Base-by-base conservation (phyloP, 2,888 invertebrate genomes). In the Digitonthophagus gazella region DNA sequence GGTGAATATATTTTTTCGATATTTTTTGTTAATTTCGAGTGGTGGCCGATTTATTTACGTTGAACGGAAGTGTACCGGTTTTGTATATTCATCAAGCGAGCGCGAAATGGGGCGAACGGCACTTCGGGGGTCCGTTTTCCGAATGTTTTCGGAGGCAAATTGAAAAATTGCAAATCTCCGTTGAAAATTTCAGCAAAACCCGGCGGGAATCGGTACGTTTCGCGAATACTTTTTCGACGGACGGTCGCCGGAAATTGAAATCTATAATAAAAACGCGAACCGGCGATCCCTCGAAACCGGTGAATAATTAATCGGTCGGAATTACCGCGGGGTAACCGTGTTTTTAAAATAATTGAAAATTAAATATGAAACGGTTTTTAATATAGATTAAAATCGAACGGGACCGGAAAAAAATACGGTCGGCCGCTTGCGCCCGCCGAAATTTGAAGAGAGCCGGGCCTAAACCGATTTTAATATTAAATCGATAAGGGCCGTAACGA, bases 401-500 rank as follows among this genome's bases (percentile, higher is more conserved):
- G n/a, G 44, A 6, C 57, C 44, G 57, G 16, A 56, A 65, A 58
- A 65, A 19, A 67, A 54, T 20, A 11, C 64, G 28, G 54, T 44
- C 15, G 18, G 44, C 16, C 5, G 15, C 11, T 15, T 20, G 14
- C 15, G 18, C 61, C 16, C 5, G 15, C 11, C 22, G 19, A 16
- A 14, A 16, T 54, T 64, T 16, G 14, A 55, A 58, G 58, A 68
- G 64, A 67, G 66, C 28, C 69, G 55, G 68, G 70, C 68, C 57
- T 71, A 72, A 75, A 75, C 74, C 75, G 75, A 77, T 77, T 77
- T 77, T 76, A 78, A 77, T 78, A 77, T 76, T 76, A 77, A 80
- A 79, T 79, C 80, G 75, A 80, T 79, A 74, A 73, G 58, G 66
- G 67, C 16, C 14, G 57, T 16, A 15, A 57, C 16, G 57, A 55